phyloP scores from a whole-genome alignment of 1,140 invertebrate genomes.

The Drosophila grimshawi region DNA sequence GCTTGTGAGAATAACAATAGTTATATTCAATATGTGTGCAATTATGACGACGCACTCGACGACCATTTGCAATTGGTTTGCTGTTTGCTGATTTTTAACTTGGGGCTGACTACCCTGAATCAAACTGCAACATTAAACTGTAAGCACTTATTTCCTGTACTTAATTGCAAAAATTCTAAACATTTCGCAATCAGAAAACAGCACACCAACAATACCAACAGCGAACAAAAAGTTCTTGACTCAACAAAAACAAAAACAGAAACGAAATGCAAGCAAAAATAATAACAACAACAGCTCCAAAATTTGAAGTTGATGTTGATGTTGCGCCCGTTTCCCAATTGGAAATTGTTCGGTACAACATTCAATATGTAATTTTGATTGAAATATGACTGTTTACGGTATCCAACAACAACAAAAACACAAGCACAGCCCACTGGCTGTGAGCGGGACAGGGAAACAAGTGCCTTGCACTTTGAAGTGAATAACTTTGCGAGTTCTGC shows the following conservation, averaged over 20 bases:
- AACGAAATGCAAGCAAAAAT: too few relatives aligned
- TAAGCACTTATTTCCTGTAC: constrained; percentile 77
- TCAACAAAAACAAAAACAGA: constrained; percentile 44
- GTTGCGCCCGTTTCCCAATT: constrained; percentile 27
- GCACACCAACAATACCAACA: constrained; percentile 1
- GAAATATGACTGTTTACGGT: constrained; percentile 79
- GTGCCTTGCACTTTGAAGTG: constrained; percentile 49
- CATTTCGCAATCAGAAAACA: constrained; percentile 33
- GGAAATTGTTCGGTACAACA: constrained; percentile 50
- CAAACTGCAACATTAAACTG: constrained; percentile 43
- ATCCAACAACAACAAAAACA: constrained; percentile 21
- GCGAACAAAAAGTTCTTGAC: constrained; percentile 8
- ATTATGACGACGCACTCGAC: not conserved
- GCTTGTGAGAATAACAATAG: too few relatives aligned
- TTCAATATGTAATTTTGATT: constrained; percentile 80
- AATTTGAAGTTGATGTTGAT: constrained; percentile 27
- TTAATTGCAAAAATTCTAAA: constrained; percentile 81
- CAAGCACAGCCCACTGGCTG: constrained; percentile 17
- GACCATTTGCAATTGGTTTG: too few relatives aligned
- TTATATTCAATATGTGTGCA: too few relatives aligned
- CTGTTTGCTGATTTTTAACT: not conserved
- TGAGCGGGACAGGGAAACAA: constrained; percentile 33
- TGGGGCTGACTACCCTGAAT: not conserved
- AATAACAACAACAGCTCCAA: not conserved
- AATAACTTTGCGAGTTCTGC: constrained; percentile 64